Percentiles rank a stretch among this genome's conserved stretches.
These are phyloP conservation scores for Cryptophagus acutangulus DNA, from an alignment of 2,888 invertebrate genomes.

Conservation along the genomic window DNA sequence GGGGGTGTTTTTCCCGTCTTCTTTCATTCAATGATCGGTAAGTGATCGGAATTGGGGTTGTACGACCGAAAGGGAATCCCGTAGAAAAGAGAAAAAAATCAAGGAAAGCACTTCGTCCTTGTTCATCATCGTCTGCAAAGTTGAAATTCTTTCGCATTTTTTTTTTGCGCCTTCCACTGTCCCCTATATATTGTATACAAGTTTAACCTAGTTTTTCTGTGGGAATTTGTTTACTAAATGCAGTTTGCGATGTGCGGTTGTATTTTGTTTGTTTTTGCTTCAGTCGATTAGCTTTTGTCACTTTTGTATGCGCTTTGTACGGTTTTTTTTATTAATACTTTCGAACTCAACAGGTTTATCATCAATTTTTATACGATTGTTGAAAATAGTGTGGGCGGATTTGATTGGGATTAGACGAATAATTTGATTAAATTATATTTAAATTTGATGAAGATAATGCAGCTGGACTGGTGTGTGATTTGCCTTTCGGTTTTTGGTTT, in stretches of 20 bases:
- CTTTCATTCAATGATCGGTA: slow-evolving; percentile 31
- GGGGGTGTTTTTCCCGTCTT: slow-evolving; percentile 27
- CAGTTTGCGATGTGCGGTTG: slow-evolving; percentile 17
- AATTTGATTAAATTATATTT: too few relatives aligned
- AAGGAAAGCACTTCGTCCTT: slow-evolving; percentile 22
- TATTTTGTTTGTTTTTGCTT: slow-evolving; percentile 13
- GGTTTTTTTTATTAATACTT: slow-evolving; percentile 1
- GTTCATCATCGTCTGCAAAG: slow-evolving; percentile 23
- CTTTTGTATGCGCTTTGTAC: not conserved
- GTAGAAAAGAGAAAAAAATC: slow-evolving; percentile 22
- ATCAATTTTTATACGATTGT: not conserved
- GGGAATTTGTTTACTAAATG: slow-evolving; percentile 20
- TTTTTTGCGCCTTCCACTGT: slow-evolving; percentile 19
- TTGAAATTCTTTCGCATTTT: slow-evolving; percentile 23
- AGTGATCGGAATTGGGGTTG: slow-evolving; percentile 32
- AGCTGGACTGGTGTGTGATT: too few relatives aligned
- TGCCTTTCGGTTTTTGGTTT: slow-evolving; percentile 3
- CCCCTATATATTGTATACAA: slow-evolving; percentile 10
- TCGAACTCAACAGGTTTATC: slow-evolving; percentile 5
- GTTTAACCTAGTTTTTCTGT: slow-evolving; percentile 30
- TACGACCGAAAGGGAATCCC: slow-evolving; percentile 19
- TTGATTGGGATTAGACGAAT: too few relatives aligned
- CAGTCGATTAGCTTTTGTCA: slow-evolving; percentile 7
- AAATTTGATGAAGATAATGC: too few relatives aligned
- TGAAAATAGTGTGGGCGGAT: too few relatives aligned